Evolutionary conservation across 2,797 vertebrate species (phyloP).

Genomic region (Hafferia zeledoni): DNA sequence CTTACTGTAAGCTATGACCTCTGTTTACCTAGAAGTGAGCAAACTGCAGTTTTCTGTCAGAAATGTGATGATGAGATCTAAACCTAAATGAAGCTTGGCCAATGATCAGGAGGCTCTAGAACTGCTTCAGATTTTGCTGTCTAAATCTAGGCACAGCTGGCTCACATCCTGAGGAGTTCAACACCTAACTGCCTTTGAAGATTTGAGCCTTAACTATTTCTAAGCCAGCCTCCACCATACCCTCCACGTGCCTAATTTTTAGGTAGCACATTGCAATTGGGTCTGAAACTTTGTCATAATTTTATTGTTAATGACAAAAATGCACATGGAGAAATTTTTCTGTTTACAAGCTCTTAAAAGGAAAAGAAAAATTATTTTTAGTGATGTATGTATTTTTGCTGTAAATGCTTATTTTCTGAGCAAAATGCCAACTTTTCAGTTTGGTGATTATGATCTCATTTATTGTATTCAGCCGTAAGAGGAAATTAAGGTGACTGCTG

Average conservation of each 20-base stretch:
- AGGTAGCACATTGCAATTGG: neutral
- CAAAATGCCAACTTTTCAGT: neutral
- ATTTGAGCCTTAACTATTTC: constrained; percentile 1
- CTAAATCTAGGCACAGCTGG: neutral
- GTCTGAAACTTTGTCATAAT: neutral
- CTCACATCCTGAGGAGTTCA: constrained; percentile 12
- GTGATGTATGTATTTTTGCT: neutral
- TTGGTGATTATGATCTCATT: neutral
- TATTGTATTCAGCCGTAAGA: neutral
- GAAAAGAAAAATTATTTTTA: neutral
- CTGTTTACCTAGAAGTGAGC: neutral
- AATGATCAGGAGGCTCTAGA: neutral
- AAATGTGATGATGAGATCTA: constrained; percentile 19
- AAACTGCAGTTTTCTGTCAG: neutral
- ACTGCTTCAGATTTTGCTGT: neutral
- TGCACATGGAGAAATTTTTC: neutral
- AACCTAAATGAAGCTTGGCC: neutral
- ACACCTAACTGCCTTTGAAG: neutral
- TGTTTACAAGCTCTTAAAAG: neutral
- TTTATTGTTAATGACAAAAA: neutral
- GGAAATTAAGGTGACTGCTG: neutral
- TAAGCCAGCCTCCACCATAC: neutral
- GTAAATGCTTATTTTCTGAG: neutral
- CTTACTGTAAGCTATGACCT: neutral
- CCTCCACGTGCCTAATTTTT: neutral